Conservation (phyloP, 2,113 vertebrate genomes). For the Etheostoma cragini region DNA sequence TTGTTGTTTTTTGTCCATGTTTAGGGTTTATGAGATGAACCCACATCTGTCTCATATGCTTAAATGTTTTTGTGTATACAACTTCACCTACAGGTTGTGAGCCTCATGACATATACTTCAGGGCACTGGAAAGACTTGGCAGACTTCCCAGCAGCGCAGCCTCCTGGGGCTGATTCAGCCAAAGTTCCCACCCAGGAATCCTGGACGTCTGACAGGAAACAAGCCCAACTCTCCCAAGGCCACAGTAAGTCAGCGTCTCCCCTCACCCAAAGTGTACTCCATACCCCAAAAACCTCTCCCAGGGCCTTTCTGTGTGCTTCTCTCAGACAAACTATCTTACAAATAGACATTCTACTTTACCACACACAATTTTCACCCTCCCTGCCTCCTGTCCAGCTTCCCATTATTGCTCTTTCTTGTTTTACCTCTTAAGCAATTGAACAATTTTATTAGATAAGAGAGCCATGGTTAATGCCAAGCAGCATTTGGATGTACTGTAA, state of each 20-base stretch:
- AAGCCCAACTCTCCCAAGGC: conserved; percentile 78
- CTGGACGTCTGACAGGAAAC: conserved; percentile 84
- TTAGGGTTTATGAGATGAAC: not conserved
- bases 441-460: conserved; percentile 63
- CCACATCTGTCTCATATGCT: not conserved
- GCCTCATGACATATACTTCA: conserved; percentile 81
- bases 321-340: conserved; percentile 59
- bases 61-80: conserved; percentile 47
- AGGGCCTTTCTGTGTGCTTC: conserved; percentile 58
- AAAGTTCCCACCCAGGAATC: conserved; percentile 86
- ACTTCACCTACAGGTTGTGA: conserved; percentile 71
- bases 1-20: not conserved
- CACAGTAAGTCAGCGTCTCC: conserved; percentile 72
- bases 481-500: conserved; percentile 54
- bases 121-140: conserved; percentile 74
- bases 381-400: conserved; percentile 45
- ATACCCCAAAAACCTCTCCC: conserved; percentile 60
- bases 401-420: conserved; percentile 41
- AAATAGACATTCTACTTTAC: conserved; percentile 62
- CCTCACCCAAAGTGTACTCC: conserved; percentile 59
- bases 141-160: conserved; percentile 70
- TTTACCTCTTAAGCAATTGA: conserved; percentile 58
- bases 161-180: conserved; percentile 80
- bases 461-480: conserved; percentile 59
- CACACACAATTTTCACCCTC: conserved; percentile 62